A percentile compares a stretch with the other conserved stretches of the same genome.
phyloP scores from a whole-genome alignment of 2,888 invertebrate genomes.

The Hirtodrosophila duncani region DNA sequence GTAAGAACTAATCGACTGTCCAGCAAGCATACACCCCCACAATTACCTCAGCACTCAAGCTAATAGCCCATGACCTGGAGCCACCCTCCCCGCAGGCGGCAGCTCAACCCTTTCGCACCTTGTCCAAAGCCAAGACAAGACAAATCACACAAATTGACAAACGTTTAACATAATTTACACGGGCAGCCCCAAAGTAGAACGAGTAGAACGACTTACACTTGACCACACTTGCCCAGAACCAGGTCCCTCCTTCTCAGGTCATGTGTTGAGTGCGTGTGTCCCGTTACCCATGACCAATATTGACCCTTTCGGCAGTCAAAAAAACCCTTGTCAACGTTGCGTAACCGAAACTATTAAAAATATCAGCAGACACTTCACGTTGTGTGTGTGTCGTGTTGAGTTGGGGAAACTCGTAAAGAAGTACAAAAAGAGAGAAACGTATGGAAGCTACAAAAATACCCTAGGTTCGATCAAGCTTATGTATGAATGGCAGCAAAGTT shows the following conservation, averaged over 20 bases:
- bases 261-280: not conserved
- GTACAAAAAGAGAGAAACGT: slow-evolving; percentile 5
- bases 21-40: not conserved
- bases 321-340: slow-evolving; percentile 72
- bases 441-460: no score
- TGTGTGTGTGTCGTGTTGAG: not conserved
- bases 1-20: no score
- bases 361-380: slow-evolving; percentile 56
- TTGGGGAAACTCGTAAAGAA: not conserved
- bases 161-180: slow-evolving; percentile 72
- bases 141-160: slow-evolving; percentile 73
- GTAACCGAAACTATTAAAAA: slow-evolving; percentile 70
- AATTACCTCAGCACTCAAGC: slow-evolving; percentile 11
- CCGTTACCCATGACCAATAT: slow-evolving; percentile 34
- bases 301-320: slow-evolving; percentile 47
- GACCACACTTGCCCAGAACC: slow-evolving; percentile 42
- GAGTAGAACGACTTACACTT: slow-evolving; percentile 61
- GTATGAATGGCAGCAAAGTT: no score
- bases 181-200: slow-evolving; percentile 53
- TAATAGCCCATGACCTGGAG: slow-evolving; percentile 56
- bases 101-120: slow-evolving; percentile 56
- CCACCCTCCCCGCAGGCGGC: no score
- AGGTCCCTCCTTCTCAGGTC: not conserved
- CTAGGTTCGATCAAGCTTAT: no score
- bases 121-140: slow-evolving; percentile 42